phyloP scores from a whole-genome alignment of 2,888 invertebrate species.

The Limnephilus marmoratus region DNA sequence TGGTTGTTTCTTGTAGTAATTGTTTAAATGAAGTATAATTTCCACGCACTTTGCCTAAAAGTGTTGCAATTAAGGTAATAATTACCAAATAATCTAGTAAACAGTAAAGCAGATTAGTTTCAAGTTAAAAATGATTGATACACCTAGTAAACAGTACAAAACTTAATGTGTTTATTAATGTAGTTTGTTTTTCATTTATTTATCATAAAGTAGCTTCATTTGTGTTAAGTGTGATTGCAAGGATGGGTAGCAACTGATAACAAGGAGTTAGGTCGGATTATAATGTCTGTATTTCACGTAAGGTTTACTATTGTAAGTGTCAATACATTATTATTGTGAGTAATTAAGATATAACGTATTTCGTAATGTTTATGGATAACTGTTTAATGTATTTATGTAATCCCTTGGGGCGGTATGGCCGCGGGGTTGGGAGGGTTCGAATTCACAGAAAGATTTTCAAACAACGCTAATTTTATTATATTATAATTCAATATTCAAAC shows the following conservation, averaged over 20 bases:
- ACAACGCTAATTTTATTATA: not conserved
- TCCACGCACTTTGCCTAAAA: no score
- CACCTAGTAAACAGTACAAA: slow-evolving; percentile 47
- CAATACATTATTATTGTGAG: slow-evolving; percentile 61
- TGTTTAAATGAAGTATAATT: no score
- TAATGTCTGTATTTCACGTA: slow-evolving; percentile 53
- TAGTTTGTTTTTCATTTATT: slow-evolving; percentile 34
- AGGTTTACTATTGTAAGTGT: slow-evolving; percentile 54
- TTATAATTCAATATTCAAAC: not conserved
- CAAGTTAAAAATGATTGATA: not conserved
- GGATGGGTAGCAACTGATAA: slow-evolving; percentile 39
- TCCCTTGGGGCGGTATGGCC: slow-evolving; percentile 55
- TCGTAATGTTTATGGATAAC: slow-evolving; percentile 58
- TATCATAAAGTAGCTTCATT: slow-evolving; percentile 41
- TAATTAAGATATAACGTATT: slow-evolving; percentile 64
- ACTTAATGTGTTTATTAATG: slow-evolving; percentile 10
- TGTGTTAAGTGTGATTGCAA: slow-evolving; percentile 39
- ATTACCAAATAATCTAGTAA: not conserved
- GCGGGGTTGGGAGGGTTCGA: slow-evolving; percentile 61
- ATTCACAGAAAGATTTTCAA: slow-evolving; percentile 46
- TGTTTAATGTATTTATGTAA: slow-evolving; percentile 59
- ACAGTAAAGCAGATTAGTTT: not conserved
- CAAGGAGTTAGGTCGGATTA: slow-evolving; percentile 55
- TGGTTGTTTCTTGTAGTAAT: no score
- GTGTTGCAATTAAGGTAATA: no score